Base-by-base conservation (phyloP, 2,113 vertebrate genomes). In the Salvelinus namaycush region DNA sequence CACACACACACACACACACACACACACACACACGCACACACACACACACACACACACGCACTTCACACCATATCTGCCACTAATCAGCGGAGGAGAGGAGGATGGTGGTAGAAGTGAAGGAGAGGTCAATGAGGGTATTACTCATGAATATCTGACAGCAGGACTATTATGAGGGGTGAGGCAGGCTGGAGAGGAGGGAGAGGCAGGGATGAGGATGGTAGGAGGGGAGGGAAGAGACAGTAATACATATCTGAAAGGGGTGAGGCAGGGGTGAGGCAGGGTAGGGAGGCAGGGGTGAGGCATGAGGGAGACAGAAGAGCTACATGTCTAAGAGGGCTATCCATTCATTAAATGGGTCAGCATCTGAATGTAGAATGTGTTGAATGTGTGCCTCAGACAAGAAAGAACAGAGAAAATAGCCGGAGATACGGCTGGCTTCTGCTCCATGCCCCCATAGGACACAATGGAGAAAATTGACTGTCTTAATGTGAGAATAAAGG, bases 261-360 rank as follows among this genome's bases (percentile, higher is more conserved):
- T 54, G 12, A 51, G 48, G 48, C 2, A 67, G 73, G 78, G 14
- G 16, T 16, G 79, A 76, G 67, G 72, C 66, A 74, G 82, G 29
- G n/a, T 5, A 22, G 60, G 22, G 51, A 54, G 16, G 3, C 51
- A 18, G 3, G 14, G 12, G 51, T 54, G 16, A 39, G 51, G 70
- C 34, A 14, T 13, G 5, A 70, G 48, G 68, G 79, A 83, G 80
- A 86, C 39, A 34, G 74, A 70, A 64, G 72, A 74, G 77, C 80
- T 78, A 83, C 79, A 62, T 3, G 75, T 68, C 29, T 70, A 76
- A 88, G 86, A 80, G 77, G 81, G 72, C 78, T 77, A 65, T 88
- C 82, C 88, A 89, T 89, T 92, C 91, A 91, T 91, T 80, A 91
- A 93, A 91, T 89, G 87, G 88, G 89, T 90, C 89, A 88, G 70